These are phyloP conservation scores for Musca domestica DNA, from an alignment of 1,140 invertebrate genomes.

Conservation along the genomic window DNA sequence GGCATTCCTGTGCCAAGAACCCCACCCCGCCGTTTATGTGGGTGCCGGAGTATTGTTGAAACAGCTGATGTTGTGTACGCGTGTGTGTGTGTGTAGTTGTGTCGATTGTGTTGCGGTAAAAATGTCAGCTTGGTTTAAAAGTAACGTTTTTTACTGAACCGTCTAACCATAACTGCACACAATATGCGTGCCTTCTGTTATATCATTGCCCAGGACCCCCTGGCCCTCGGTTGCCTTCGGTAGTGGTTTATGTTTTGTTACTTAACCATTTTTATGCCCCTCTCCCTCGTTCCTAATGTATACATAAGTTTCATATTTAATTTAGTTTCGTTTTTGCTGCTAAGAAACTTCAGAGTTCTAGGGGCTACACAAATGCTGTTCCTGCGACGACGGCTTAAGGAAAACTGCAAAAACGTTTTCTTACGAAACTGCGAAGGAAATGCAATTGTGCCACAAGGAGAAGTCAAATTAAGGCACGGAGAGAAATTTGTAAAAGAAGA, in stretches of 20 bases:
- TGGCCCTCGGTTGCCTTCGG: neutral
- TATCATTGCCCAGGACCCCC: neutral
- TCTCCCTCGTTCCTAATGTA: neutral
- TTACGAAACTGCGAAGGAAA: no score
- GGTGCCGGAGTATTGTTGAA: neutral
- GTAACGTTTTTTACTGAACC: neutral
- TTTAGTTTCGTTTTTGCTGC: neutral
- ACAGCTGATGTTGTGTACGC: no score
- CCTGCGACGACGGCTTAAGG: neutral
- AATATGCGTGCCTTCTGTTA: slow-evolving; percentile 4
- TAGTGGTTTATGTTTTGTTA: neutral
- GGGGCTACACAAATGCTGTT: slow-evolving; percentile 1
- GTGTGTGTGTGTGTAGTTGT: neutral
- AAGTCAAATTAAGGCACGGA: no score
- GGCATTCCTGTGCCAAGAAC: neutral
- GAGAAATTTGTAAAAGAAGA: no score
- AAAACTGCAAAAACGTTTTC: slow-evolving; percentile 7
- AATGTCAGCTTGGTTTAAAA: slow-evolving; percentile 12
- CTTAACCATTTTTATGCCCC: neutral
- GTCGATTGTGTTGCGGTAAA: slow-evolving; percentile 7
- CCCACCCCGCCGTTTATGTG: neutral
- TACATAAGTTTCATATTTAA: slow-evolving; percentile 14
- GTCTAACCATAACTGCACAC: neutral
- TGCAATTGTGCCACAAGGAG: no score
- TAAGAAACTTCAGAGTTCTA: no score